Evolutionary conservation across 2,888 invertebrate species (phyloP).

Genomic region (Ptychoptera albimana): DNA sequence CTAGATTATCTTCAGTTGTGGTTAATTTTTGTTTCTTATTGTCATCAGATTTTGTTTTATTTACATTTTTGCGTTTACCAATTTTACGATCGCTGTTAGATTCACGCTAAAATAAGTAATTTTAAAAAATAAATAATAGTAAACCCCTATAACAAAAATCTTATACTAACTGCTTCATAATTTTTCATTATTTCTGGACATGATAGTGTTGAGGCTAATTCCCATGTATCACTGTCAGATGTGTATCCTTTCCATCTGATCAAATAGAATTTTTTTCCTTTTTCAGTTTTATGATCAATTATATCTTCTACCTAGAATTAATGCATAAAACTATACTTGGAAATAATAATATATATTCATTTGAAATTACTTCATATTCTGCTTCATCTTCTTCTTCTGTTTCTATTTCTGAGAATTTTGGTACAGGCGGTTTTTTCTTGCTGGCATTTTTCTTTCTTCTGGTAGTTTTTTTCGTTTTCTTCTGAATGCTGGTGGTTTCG

Average conservation of each 20-base stretch:
- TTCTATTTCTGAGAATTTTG: slow-evolving; percentile 10
- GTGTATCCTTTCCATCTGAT: slow-evolving; percentile 67
- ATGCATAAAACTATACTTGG: neutral
- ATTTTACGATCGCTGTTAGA: too few species aligned
- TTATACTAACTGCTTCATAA: slow-evolving; percentile 7
- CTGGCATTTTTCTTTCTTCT: slow-evolving; percentile 1
- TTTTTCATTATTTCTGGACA: slow-evolving; percentile 52
- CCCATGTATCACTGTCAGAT: slow-evolving; percentile 58
- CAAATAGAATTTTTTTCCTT: slow-evolving; percentile 48
- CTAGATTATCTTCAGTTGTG: too few species aligned
- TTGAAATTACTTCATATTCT: slow-evolving; percentile 39
- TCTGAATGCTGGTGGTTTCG: slow-evolving; percentile 19
- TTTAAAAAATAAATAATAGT: too few species aligned
- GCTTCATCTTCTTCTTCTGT: slow-evolving; percentile 26
- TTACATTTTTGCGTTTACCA: too few species aligned
- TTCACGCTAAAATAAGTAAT: too few species aligned
- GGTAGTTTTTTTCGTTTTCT: slow-evolving; percentile 23
- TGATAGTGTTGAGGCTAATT: slow-evolving; percentile 50
- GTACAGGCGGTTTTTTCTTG: slow-evolving; percentile 1
- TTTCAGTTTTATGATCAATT: slow-evolving; percentile 49
- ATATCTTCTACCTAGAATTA: slow-evolving; percentile 43
- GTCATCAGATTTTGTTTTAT: too few species aligned
- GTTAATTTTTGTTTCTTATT: too few species aligned
- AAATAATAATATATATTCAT: too few species aligned
- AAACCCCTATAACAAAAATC: too few species aligned